Base-by-base conservation (phyloP, 2,113 vertebrate species). In the Phoxinus phoxinus region DNA sequence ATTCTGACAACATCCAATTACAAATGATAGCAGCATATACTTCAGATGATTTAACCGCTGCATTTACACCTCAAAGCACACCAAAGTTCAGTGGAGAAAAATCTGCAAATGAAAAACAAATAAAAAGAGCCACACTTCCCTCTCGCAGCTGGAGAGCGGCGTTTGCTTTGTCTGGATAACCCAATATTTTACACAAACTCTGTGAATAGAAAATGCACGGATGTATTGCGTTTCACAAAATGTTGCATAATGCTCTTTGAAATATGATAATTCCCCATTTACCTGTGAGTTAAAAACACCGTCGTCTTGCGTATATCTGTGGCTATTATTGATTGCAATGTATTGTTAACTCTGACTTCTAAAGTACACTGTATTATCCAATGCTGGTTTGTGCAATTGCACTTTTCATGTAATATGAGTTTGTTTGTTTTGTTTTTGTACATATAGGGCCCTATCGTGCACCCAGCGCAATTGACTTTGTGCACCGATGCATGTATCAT, bases 1-100 rank as follows among this genome's bases (percentile, higher is more conserved):
- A 35, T 80, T 85, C 23, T 77, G 75, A 85, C 75, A 80, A 71
- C 46, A 72, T 71, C 23, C 44, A 79, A 79, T 80, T 78, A 37
- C 46, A 56, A 79, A 71, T 79, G 61, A 79, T 37, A 85, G 32
- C 59, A 78, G 84, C 30, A 30, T 56, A 69, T 44, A 35, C 44
- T 25, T 35, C 11, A 78, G 61, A 69, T 51, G 76, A 35, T 59
- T 79, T 61, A 79, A 79, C 41, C 46, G 48, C 48, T 69, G 63
- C 84, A 69, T 51, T 51, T 53, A 51, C 59, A 77, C 74, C 59
- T 77, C 84, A 85, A 78, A 77, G 74, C 84, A 35, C 12, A 1
- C n/a, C 15, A 46, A 74, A 48, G 72, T 48, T 48, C 72, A 74
- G 72, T 6, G 56, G 72, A 79, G 53, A 61, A 59, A 59, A 58